phyloP scores from a whole-genome alignment of 30 jellyfish, hydroid and myxozoan species.

The Aurelia aurita complex sp. Pacific region DNA sequence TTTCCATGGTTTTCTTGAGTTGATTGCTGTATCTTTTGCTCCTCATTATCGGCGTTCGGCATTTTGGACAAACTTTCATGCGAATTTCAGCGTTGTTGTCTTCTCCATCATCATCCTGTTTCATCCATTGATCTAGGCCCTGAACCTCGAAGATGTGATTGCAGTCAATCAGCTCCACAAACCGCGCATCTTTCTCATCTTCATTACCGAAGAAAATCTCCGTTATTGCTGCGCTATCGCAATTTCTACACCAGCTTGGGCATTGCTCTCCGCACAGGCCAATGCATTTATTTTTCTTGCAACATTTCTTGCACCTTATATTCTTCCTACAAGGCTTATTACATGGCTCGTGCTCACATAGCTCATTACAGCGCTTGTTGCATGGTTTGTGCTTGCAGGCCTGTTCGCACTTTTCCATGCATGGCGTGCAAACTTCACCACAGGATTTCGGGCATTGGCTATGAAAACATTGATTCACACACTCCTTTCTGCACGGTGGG shows the following conservation, averaged over 20 bases:
- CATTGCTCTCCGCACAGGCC: conserved; percentile 71
- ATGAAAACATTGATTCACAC: conserved; percentile 33
- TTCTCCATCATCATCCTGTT: not conserved
- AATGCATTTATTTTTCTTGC: not conserved
- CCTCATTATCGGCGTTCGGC: conserved; percentile 28
- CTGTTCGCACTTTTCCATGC: conserved; percentile 7
- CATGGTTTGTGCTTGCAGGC: conserved; percentile 7
- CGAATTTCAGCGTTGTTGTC: conserved; percentile 5
- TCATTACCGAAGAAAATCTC: conserved; percentile 56
- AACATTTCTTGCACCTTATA: not conserved
- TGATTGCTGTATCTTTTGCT: conserved; percentile 34
- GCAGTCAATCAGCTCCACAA: conserved; percentile 36
- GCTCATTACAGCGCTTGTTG: not conserved
- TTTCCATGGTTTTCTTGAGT: conserved; percentile 7
- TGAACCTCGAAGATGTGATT: conserved; percentile 46
- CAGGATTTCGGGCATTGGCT: not conserved
- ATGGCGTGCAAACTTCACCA: conserved; percentile 18
- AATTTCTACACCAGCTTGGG: conserved; percentile 34
- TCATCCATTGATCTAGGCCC: conserved; percentile 56
- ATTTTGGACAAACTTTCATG: conserved; percentile 47
- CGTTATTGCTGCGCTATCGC: conserved; percentile 14
- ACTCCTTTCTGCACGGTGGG: conserved; percentile 38
- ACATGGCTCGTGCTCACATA: conserved; percentile 7
- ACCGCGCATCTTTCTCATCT: conserved; percentile 38
- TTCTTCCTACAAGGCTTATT: conserved; percentile 2